Evolutionary conservation across 2,888 invertebrate species (phyloP), one percentile per base, ranked within the genome.

Genomic region (Caenorhabditis sulstoni): DNA sequence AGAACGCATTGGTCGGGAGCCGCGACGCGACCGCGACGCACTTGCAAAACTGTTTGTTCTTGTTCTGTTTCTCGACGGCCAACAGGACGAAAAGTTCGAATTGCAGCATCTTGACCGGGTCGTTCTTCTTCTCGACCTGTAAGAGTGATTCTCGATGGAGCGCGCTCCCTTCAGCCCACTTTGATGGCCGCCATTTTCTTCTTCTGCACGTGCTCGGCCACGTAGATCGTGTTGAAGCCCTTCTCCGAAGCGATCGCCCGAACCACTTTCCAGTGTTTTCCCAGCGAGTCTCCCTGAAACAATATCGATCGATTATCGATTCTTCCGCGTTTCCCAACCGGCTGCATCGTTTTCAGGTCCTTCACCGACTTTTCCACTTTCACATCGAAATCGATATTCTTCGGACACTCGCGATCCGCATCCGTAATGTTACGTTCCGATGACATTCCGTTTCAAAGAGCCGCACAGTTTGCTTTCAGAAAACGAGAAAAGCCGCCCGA

Each of bases 141-240:
- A 73, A 64, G 14, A 29, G 20, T 58, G 16, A 16, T 45, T 18
- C 12, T 14, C 29, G 37, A 12, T 49, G 16, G 7, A 3, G 29
- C 29, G 29, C 29, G 7, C 29, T 50, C 18, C 1, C 53, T 16
- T 47, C 22, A 1, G 12, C 20, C 23, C 4, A 79, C 80, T 29
- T 80, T 80, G 14, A 80, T 59, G 29, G 80, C 80, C 0, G 76
- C 80, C 64, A 67, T 20, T 12, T 62, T 71, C 49, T 80, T 71
- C 18, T 71, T 76, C 49, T 64, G 55, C 22, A 37, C 14, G 41
- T 83, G 71, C 57, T 83, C 79, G 11, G 70, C 82, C 52, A 83
- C 70, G 58, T 79, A 83, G 58, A 83, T 83, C 44, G 73, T 79
- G 55, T 83, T 79, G 76, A 83, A 81, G 20, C 82, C 81, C 49